Base-by-base conservation (phyloP, 2,113 vertebrate species). In the Colius striatus region DNA sequence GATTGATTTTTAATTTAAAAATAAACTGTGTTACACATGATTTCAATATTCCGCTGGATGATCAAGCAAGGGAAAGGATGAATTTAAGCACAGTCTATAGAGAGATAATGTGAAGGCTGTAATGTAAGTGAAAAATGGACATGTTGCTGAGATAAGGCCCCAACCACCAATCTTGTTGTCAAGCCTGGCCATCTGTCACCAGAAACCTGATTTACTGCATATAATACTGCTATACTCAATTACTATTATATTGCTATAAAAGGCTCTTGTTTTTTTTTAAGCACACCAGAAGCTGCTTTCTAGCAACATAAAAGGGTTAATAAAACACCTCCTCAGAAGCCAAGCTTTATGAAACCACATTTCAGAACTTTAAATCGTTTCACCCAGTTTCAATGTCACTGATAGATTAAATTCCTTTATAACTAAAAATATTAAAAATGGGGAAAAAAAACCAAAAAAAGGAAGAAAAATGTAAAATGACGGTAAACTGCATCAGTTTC, bases 161-260 rank as follows among this genome's bases (percentile, higher is more conserved):
- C 92, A 96, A 12, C 41, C 88, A 96, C 94, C 85, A 95, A 96
- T 96, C 88, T 96, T 77, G 30, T 87, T 93, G 93, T 95, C 94
- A 96, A 94, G 79, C 75, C 82, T 71, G 72, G 87, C 90, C 85
- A 96, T 96, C 93, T 91, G 93, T 95, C 93, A 96, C 84, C 85
- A 94, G 75, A 97, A 95, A 97, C 79, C 76, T 93, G 91, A 96
- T 97, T 92, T 93, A 95, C 91, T 95, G 79, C 60, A 83, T 63
- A 96, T 92, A 93, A 95, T 89, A 58, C 79, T 90, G 91, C 92
- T 95, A 84, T 36, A 78, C 76, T 77, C 87, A 94, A 94, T 96
- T 91, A 94, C 88, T 88, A 66, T 75, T 86, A 16, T 43, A 76
- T 83, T 88, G 72, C 63, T 93, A 77, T 90, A 86, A 80, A 93